Evolutionary conservation across 2,888 invertebrate genomes (phyloP).

Genomic region (Hypomecis punctinalis): DNA sequence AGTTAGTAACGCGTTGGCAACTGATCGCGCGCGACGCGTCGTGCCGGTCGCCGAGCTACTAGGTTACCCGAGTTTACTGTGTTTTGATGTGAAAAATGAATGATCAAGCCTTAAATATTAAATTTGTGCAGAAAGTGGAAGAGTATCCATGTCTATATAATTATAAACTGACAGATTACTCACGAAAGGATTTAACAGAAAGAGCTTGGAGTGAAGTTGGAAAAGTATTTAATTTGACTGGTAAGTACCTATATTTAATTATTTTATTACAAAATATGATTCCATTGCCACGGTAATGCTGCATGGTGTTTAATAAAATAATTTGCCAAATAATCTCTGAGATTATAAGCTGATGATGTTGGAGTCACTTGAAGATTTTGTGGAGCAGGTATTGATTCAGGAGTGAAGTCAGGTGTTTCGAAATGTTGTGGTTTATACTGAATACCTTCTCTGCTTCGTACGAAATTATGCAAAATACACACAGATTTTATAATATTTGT

Average conservation of each 20-base stretch:
- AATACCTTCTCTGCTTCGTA: too few species aligned
- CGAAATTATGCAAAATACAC: too few species aligned
- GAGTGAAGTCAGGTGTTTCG: too few species aligned
- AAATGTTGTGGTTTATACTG: too few species aligned
- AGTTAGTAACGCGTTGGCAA: too few species aligned
- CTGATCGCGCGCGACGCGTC: too few species aligned
- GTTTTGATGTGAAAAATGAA: conserved; percentile 7
- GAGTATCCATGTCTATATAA: background rate
- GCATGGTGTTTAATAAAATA: background rate
- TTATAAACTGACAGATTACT: conserved; percentile 8
- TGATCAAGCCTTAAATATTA: conserved; percentile 7
- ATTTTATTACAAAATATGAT: too few species aligned
- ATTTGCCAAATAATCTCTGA: conserved; percentile 14
- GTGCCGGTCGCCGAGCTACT: conserved; percentile 3
- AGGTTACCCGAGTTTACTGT: conserved; percentile 6
- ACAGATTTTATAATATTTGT: too few species aligned
- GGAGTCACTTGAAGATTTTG: conserved; percentile 27
- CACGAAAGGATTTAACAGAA: conserved; percentile 1
- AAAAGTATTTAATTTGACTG: conserved; percentile 17
- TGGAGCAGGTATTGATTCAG: conserved; percentile 26
- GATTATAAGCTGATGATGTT: conserved; percentile 7
- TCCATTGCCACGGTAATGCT: too few species aligned
- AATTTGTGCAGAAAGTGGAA: conserved; percentile 7
- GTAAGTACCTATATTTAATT: conserved; percentile 17
- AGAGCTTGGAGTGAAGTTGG: conserved; percentile 15